Percentiles rank a stretch among this genome's conserved stretches.
These are phyloP conservation scores for Paedocypris sp. DNA, from an alignment of 2,113 vertebrate species.

Conservation along the genomic window DNA sequence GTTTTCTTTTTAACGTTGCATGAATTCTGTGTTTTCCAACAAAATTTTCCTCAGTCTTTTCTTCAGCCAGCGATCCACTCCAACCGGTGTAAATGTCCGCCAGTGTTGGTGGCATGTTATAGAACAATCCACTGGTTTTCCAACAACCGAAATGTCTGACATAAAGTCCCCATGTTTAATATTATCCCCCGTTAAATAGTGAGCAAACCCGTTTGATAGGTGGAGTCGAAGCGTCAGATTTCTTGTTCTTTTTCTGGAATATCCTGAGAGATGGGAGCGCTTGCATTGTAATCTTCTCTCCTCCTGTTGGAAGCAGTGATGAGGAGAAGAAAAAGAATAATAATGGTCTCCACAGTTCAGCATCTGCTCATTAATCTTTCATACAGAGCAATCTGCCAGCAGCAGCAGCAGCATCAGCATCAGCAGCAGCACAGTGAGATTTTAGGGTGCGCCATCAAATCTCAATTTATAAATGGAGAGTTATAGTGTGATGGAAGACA, in stretches of 20 bases:
- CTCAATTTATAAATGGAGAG: conserved; percentile 63
- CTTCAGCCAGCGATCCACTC: no score
- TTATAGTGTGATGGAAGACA: conserved; percentile 31
- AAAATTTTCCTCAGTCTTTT: no score
- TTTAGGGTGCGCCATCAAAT: conserved; percentile 61
- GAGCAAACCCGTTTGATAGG: background rate
- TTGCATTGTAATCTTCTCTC: conserved; percentile 19
- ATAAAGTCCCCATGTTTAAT: no score
- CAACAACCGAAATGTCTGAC: no score
- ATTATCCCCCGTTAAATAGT: no score
- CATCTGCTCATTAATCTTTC: conserved; percentile 68
- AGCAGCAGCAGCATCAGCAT: no score
- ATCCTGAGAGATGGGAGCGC: conserved; percentile 11
- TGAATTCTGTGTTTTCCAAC: no score
- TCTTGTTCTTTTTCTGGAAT: background rate
- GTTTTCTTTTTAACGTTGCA: no score
- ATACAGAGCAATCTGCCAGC: conserved; percentile 55
- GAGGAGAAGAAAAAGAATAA: conserved; percentile 37
- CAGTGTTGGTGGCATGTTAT: no score
- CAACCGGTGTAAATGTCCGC: no score
- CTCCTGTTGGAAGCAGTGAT: conserved; percentile 26
- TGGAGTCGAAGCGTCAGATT: background rate
- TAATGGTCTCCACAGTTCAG: conserved; percentile 57
- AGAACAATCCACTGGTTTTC: no score
- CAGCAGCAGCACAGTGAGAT: conserved; percentile 52